Conservation (phyloP, 2,113 vertebrate genomes). For the Bambusicola thoracicus region DNA sequence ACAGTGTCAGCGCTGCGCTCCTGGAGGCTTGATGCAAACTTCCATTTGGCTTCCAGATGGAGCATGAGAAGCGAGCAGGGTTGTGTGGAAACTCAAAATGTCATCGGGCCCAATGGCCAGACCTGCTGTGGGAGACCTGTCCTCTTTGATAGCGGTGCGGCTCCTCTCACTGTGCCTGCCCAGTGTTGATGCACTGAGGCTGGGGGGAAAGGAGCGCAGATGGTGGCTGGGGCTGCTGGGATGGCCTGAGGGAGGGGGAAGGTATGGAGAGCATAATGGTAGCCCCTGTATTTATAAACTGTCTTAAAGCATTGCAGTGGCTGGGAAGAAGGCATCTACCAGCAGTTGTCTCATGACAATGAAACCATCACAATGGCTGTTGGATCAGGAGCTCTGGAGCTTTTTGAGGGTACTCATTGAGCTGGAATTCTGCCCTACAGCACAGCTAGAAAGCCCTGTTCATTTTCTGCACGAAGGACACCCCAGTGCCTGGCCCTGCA, state of each 20-base stretch:
- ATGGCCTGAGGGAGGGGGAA: neutral
- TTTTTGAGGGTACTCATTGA: neutral
- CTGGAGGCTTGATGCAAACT: neutral
- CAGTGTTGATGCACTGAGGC: too few relatives aligned
- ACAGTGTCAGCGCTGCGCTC: neutral
- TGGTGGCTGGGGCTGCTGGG: neutral
- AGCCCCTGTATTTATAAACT: neutral
- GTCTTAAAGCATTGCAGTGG: neutral
- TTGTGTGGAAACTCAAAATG: neutral
- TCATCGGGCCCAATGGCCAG: neutral
- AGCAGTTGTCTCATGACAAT: neutral
- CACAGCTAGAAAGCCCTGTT: neutral
- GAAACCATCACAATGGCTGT: neutral
- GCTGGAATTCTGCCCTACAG: neutral
- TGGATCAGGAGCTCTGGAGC: neutral
- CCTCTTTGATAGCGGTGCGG: neutral
- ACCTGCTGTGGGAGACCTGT: neutral
- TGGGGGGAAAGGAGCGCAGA: neutral
- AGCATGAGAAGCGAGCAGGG: neutral
- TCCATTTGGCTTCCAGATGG: slow-evolving; percentile 20
- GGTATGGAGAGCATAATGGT: neutral
- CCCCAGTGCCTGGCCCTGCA: neutral
- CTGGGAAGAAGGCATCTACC: neutral
- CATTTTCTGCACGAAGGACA: neutral
- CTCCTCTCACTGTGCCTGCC: neutral